phyloP scores from a whole-genome alignment of 2,888 invertebrate genomes.

The Tenthredo notha region DNA sequence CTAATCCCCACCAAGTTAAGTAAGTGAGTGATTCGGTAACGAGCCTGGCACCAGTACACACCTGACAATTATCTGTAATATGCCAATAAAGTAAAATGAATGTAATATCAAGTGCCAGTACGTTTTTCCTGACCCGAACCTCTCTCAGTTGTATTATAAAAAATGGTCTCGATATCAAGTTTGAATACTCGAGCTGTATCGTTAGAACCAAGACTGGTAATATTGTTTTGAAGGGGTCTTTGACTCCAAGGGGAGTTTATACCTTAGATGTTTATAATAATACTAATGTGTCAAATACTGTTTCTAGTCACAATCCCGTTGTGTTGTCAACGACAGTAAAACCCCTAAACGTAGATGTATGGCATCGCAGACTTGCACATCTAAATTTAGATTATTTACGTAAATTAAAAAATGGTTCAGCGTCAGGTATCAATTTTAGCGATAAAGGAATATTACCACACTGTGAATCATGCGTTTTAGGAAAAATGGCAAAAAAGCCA shows the following conservation, averaged over 20 bases:
- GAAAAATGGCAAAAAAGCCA: conserved; percentile 55
- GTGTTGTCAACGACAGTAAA: neutral
- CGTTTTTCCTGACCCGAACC: too few species aligned
- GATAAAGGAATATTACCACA: neutral
- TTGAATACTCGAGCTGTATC: neutral
- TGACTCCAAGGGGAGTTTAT: neutral
- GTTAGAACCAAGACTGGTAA: neutral
- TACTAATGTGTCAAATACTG: neutral
- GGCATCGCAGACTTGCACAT: too few species aligned
- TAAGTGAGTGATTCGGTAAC: too few species aligned
- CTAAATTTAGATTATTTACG: conserved; percentile 18
- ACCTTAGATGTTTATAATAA: neutral
- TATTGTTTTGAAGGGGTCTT: conserved; percentile 5
- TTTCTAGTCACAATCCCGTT: neutral
- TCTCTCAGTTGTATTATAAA: conserved; percentile 53
- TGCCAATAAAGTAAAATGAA: too few species aligned
- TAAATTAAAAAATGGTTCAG: conserved; percentile 36
- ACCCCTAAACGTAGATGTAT: neutral
- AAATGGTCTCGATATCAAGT: neutral
- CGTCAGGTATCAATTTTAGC: conserved; percentile 23
- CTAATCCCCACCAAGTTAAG: too few species aligned
- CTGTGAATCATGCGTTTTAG: conserved; percentile 60
- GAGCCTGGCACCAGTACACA: too few species aligned
- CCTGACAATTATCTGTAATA: too few species aligned
- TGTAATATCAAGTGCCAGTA: too few species aligned